A percentile compares a stretch with the other conserved stretches of the same genome.
Evolutionary conservation across 2,888 invertebrate genomes (phyloP).

Genomic region (Diarsia rubi): DNA sequence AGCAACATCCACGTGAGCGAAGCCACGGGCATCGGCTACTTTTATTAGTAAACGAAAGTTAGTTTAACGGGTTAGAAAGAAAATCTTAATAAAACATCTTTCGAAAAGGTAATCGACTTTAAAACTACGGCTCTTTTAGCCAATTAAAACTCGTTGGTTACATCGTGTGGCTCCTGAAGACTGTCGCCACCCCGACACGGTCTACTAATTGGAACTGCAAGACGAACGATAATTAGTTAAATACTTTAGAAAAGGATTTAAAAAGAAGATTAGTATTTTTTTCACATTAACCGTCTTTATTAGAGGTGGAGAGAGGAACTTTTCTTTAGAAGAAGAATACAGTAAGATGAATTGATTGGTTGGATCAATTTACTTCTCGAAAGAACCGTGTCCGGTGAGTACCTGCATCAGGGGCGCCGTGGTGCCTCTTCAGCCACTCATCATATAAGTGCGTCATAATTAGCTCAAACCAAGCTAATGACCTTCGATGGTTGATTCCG

Average conservation of each 20-base stretch:
- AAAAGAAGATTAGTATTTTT: neutral
- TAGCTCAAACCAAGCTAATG: neutral
- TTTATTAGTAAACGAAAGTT: too few species aligned
- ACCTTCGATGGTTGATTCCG: neutral
- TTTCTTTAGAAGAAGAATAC: neutral
- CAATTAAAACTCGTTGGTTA: neutral
- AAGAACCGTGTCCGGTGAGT: too few species aligned
- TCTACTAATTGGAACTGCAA: neutral
- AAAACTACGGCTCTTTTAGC: neutral
- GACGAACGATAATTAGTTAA: neutral
- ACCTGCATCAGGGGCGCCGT: too few species aligned
- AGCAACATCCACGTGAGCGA: too few species aligned
- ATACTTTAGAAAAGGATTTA: neutral
- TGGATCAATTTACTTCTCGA: neutral
- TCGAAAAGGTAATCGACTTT: neutral
- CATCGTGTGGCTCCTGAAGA: neutral
- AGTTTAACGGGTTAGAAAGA: neutral
- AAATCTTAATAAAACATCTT: neutral
- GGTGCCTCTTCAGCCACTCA: too few species aligned
- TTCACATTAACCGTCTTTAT: neutral
- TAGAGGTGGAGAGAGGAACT: neutral
- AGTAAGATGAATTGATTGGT: neutral
- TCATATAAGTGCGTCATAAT: neutral
- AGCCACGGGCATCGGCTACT: too few species aligned
- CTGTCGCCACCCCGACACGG: neutral